phyloP scores from a whole-genome alignment of 2,113 vertebrate species.

The Platichthys flesus region DNA sequence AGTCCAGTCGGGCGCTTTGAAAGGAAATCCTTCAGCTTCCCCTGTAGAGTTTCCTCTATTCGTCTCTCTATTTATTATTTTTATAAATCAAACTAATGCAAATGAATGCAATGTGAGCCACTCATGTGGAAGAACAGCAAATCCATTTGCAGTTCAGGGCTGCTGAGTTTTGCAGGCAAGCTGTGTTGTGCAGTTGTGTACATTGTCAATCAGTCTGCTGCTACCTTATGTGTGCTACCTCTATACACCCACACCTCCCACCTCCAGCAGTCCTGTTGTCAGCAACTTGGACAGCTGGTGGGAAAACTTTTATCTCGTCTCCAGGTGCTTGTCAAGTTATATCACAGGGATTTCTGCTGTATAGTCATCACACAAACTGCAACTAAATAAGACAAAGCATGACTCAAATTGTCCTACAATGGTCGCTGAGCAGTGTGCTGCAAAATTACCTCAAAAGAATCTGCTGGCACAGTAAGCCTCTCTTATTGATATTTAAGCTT shows the following conservation, averaged over 20 bases:
- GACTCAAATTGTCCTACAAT: not conserved
- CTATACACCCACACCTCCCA: not conserved
- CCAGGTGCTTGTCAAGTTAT: conserved; percentile 12
- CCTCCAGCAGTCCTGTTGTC: not conserved
- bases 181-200: not conserved
- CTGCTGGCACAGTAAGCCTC: not conserved
- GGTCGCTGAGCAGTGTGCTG: not conserved
- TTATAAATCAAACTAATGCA: conserved; percentile 33
- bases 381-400: not conserved
- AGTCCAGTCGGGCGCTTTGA: not conserved
- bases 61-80: conserved; percentile 2
- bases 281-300: conserved; percentile 8
- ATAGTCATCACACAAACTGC: not conserved
- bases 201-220: not conserved
- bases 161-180: not conserved
- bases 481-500: not conserved
- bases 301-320: conserved; percentile 9
- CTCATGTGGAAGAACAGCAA: not conserved
- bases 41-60: not conserved
- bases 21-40: not conserved
- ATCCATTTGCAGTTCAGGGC: conserved; percentile 22
- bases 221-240: not conserved
- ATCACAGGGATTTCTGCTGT: conserved; percentile 18
- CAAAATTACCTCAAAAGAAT: not conserved
- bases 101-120: conserved; percentile 41